Base-by-base conservation (phyloP, 2,113 vertebrate species). In the Tetrao urogallus region DNA sequence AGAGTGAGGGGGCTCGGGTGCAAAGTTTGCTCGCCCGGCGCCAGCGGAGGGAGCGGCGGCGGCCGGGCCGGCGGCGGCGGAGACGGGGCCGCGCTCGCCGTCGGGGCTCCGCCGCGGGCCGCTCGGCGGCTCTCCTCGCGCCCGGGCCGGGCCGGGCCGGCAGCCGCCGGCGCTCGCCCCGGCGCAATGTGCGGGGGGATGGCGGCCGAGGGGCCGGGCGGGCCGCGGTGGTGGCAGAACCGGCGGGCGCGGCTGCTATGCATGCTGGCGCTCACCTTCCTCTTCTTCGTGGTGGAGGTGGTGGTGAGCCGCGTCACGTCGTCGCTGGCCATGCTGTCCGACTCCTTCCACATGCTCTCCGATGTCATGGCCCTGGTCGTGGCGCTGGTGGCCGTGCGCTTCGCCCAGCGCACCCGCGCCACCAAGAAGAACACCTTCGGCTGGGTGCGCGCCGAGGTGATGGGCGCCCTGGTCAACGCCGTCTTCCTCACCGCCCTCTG, bases 321-420 rank as follows among this genome's bases (percentile, higher is more conserved):
- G 18, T 99, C 99, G 45, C 98, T 99, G 74, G 98, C 99, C 48
- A 99, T 99, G 99, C 98, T 99, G 34, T 99, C 99, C 60, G 99
- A 99, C 98, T 99, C 99, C 36, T 99, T 99, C 90, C 99, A 99
- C 94, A 99, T 99, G 99, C 97, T 99, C 91, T 99, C 99, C 94
- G 99, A 99, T 90, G 99, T 99, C 88, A 98, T 99, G 91, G 99
- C 99, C 45, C 97, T 99, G 93, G 95, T 99, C 13, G 99, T 99
- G 94, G 99, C 99, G 40, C 96, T 99, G 96, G 98, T 99, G 80
- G 99, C 99, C 67, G 98, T 99, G 93, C 98, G 99, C n/a, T 99
- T 99, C 93, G 98, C 99, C 27, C 98, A 98, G 96, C 98, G 98
- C 92, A 99, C 99, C 74, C 99, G 98, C 25, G 97, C 99, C 88